Percentiles rank a stretch among this genome's conserved stretches.
phyloP scores from a whole-genome alignment of 1,140 invertebrate species.

The Globodera rostochiensis region DNA sequence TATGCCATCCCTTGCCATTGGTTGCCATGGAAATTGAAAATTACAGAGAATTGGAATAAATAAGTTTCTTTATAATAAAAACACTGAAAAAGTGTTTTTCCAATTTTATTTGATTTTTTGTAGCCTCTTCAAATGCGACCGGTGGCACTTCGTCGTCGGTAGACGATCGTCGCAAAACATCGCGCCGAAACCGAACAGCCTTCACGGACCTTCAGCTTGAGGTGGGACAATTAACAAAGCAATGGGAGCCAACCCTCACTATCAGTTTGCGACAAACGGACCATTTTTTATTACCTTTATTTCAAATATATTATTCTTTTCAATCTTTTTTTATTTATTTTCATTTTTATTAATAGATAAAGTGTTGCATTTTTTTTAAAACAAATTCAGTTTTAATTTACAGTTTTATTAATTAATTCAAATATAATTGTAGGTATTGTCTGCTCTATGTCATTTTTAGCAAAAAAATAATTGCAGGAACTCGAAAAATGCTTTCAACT shows the following conservation, averaged over 20 bases:
- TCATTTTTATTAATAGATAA: too few relatives aligned
- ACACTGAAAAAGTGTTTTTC: background rate
- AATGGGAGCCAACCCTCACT: background rate
- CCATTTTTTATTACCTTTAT: too few relatives aligned
- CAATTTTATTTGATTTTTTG: background rate
- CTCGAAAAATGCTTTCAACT: conserved; percentile 50
- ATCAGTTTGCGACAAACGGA: background rate
- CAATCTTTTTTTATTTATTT: too few relatives aligned
- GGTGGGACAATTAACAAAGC: background rate
- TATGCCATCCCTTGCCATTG: background rate
- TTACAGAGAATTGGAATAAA: too few relatives aligned
- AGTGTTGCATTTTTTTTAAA: too few relatives aligned
- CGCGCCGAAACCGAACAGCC: conserved; percentile 48
- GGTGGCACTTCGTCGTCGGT: background rate
- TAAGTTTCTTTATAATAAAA: too few relatives aligned
- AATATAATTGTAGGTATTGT: too few relatives aligned
- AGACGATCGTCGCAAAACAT: conserved; percentile 14
- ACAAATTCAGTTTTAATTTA: too few relatives aligned
- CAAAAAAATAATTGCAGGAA: conserved; percentile 9
- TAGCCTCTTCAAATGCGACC: background rate
- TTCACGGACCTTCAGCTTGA: conserved; percentile 50
- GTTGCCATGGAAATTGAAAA: background rate
- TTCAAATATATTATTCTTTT: background rate
- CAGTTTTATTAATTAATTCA: too few relatives aligned
- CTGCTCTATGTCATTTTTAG: background rate